Conservation (phyloP, 2,113 vertebrate species). For the Odocoileus virginianus region DNA sequence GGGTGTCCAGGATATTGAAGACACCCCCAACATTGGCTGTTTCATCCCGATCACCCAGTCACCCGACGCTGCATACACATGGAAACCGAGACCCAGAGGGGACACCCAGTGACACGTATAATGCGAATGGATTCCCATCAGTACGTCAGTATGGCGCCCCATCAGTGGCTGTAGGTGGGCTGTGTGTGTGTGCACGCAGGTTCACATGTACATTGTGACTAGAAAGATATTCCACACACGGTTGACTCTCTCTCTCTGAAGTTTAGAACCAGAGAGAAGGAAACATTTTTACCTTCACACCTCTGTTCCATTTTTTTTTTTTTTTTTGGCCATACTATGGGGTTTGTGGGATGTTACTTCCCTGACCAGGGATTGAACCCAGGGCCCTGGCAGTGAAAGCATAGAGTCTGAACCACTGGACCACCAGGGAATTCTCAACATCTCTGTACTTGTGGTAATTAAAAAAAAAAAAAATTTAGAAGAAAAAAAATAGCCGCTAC, state of each 20-base stretch:
- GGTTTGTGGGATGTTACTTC: not conserved
- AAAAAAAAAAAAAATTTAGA: not conserved
- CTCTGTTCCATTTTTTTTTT: not conserved
- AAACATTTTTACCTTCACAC: not conserved
- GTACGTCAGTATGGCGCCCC: rapidly evolving
- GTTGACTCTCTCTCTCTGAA: not conserved
- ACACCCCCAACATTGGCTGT: not conserved
- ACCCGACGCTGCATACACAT: not conserved
- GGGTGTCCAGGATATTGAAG: not conserved
- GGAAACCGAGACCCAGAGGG: not conserved
- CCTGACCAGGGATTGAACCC: not conserved
- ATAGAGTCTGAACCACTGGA: not conserved
- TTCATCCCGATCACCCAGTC: not conserved
- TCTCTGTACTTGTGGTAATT: not conserved
- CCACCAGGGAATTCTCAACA: not conserved
- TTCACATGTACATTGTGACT: rapidly evolving
- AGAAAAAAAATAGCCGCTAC: not conserved
- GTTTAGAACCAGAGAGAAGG: not conserved
- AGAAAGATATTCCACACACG: not conserved
- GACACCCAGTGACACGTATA: rapidly evolving
- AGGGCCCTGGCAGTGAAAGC: not conserved
- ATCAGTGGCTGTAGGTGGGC: rapidly evolving
- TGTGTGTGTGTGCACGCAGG: rapidly evolving
- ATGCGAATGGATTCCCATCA: not conserved
- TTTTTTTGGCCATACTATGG: not conserved